These are phyloP conservation scores for Rhizomys pruinosus DNA, from an alignment of 2,113 vertebrate species.

Conservation along the genomic window DNA sequence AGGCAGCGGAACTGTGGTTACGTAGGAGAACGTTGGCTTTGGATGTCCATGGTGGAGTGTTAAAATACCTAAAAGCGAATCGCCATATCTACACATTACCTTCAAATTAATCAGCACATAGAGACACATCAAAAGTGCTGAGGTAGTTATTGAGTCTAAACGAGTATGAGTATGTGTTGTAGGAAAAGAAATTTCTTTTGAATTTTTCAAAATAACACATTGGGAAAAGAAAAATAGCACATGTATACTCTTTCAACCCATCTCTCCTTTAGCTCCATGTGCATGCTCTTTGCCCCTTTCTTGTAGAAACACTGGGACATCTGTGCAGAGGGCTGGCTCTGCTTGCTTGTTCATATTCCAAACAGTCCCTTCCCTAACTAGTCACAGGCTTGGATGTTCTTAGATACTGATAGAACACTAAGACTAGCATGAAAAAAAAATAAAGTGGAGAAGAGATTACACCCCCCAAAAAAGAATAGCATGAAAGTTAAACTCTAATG, in stretches of 20 bases:
- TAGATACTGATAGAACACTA: not conserved
- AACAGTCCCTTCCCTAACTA: not conserved
- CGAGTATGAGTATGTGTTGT: not conserved
- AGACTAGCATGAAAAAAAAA: not conserved
- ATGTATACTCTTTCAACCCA: not conserved
- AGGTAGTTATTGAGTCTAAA: not conserved
- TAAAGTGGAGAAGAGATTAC: too few species aligned
- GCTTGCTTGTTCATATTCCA: not conserved
- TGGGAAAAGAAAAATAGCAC: not conserved
- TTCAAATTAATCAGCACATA: not conserved
- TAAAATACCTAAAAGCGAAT: not conserved
- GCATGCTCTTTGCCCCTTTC: not conserved
- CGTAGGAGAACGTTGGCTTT: not conserved
- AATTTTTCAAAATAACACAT: not conserved
- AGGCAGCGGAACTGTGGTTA: not conserved
- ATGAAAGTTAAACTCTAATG: not conserved
- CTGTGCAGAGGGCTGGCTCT: not conserved
- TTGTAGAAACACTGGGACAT: not conserved
- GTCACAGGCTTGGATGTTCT: not conserved
- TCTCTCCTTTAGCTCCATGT: not conserved
- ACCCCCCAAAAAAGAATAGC: too few species aligned
- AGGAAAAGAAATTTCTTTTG: not conserved
- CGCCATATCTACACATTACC: not conserved
- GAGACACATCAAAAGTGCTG: not conserved
- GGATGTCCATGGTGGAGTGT: not conserved